Base-by-base conservation (phyloP, 1,140 invertebrate species). In the Scaptomyza montana region DNA sequence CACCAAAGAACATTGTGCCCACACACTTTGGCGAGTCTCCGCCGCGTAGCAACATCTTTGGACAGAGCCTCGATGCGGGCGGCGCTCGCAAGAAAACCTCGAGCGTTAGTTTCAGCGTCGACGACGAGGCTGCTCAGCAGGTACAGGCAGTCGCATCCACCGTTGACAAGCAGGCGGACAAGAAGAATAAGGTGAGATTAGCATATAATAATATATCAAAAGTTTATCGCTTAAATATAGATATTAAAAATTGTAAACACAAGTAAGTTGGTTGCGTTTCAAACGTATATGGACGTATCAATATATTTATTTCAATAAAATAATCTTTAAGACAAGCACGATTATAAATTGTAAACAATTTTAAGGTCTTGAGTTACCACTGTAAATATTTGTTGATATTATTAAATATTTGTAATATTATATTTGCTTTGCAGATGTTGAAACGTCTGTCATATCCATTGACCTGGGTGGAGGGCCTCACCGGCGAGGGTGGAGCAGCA, bases 401-500 rank as follows among this genome's bases (percentile, higher is more conserved):
- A 16, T 16, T 16, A 16, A 16, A 16, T 16, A 16, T 16, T 16
- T 16, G 16, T 16, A 16, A 1, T 25, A 25, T 25, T 25, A 2
- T 25, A 2, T 25, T 25, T 25, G 2, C 21, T 4, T 91, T 92
- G 28, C 77, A 97, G 96, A 97, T 98, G 95, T 93, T 98, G 64
- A 98, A 98, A 93, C 94, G 97, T 77, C 94, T 98, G 41, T 98
- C 97, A 0, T 97, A 98, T 92, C 97, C 97, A n/a, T 92, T 98
- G 49, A 95, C 97, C 2, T 98, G 97, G 97, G 96, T 98, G 94
- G 97, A 98, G 92, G 97, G 96, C 16, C 92, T 97, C 16, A 95
- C 95, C 1, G 95, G 95, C 30, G 95, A 96, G 63, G 86, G 78
- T 21, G 75, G 71, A 9, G 53, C 70, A 16, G 68, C 74, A 36